Base-by-base conservation (phyloP, 2,113 vertebrate species). In the Martes martes region DNA sequence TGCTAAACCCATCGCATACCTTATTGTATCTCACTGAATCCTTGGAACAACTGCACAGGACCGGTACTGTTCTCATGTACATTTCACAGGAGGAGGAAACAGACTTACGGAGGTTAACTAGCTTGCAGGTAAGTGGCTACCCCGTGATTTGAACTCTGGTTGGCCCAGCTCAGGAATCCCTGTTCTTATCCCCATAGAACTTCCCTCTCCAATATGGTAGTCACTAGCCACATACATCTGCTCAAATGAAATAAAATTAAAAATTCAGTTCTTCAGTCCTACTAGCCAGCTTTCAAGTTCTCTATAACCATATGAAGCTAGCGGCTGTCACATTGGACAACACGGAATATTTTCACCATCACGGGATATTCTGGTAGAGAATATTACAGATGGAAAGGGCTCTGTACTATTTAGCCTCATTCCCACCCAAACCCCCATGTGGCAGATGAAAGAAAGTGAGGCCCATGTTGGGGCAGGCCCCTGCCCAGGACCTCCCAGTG, bases 21-120 rank as follows among this genome's bases (percentile, higher is more conserved):
- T 86, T 47, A 80, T 65, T 86, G 33, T 86, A 36, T 73, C 69
- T 71, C 79, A 59, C 0, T 8, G 76, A 76, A 31, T 67, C 42
- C 52, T 57, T 50, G 79, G 87, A 93, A 71, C 47, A 24, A 59
- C 31, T 69, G 63, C 89, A 74, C 19, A 16, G 92, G 94, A 83
- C 36, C 24, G 79, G 85, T 55, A 18, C 65, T 21, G 33, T 39
- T 36, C 63, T 39, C 6, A 59, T 33, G n/a, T 45, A 11, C 42
- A 71, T 42, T 45, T 89, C 83, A 23, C 19, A 82, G 33, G 71
- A 42, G 47, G 90, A 95, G 69, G 45, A 95, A 74, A n/a, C 86
- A 67, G 61, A 73, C 69, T 84, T 59, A 28, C 47, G 0, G 19
- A 88, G 81, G 78, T n/a, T 79, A 95, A 69, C n/a, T 28, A n/a